Base-by-base conservation (phyloP, 2,888 invertebrate genomes). In the Campopleginae sp. region DNA sequence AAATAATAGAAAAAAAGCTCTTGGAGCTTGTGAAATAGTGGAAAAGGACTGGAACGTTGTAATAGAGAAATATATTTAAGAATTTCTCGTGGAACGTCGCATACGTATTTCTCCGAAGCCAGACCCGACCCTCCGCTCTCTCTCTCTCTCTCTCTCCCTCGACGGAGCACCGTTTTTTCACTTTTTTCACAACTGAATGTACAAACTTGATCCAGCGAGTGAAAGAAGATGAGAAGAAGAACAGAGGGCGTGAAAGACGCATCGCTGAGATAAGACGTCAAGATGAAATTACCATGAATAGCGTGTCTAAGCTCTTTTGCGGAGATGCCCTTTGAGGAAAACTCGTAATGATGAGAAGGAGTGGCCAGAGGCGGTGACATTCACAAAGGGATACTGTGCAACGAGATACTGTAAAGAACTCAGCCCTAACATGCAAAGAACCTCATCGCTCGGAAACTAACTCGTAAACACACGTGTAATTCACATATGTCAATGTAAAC, bases 221-320 rank as follows among this genome's bases (percentile, higher is more conserved):
- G 58, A 44, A 46, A 54, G 61, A 63, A 61, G 44, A 80, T 86
- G 76, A 82, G 85, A 84, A 82, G 85, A 84, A 87, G 86, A 80
- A 82, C 80, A 80, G 77, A 83, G 75, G 48, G 51, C 38, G 58
- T 61, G 66, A 74, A 70, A 79, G 68, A 66, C 80, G 80, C 38
- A 38, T 81, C 80, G 82, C 85, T 86, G 80, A 80, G 82, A 83
- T 84, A 87, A 85, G 83, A 81, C 82, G 86, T 65, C 83, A 70
- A 83, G 85, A 88, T 88, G 79, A 86, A 87, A 88, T 87, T 87
- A 87, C 86, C 70, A 61, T 83, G 80, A 84, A 86, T 80, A 81
- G 86, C 78, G 72, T 86, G 27, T 86, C 66, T 79, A 87, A 66
- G 80, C 42, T 58, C 66, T 80, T 76, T 58, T 12, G 27, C 66